phyloP scores from a whole-genome alignment of 2,113 vertebrate species.

The Artemisiospiza belli region DNA sequence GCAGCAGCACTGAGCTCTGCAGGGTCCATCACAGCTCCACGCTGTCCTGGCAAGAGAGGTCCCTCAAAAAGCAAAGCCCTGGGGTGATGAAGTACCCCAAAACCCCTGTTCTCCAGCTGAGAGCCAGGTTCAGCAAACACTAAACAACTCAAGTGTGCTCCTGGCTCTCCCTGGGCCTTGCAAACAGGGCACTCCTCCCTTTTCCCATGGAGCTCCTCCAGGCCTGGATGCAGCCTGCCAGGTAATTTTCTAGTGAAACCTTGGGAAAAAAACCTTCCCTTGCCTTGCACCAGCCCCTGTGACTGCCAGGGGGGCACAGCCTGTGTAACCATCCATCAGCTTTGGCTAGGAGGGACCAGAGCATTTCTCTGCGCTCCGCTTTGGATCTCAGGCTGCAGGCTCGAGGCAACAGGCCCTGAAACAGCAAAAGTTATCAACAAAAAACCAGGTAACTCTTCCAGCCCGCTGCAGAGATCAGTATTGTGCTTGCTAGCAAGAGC shows the following conservation, averaged over 20 bases:
- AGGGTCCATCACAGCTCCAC: background rate
- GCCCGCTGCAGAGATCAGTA: background rate
- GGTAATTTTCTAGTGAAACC: background rate
- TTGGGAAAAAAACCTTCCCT: background rate
- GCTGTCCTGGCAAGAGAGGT: background rate
- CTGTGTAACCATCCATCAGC: background rate
- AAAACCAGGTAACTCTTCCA: background rate
- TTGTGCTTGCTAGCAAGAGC: conserved; percentile 20
- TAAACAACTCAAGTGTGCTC: background rate
- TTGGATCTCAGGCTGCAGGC: background rate
- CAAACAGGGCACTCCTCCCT: background rate
- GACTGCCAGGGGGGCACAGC: background rate
- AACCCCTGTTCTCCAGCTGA: background rate
- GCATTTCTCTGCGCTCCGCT: background rate
- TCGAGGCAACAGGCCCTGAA: background rate
- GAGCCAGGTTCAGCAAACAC: background rate
- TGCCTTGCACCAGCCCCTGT: background rate
- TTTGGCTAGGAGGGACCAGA: background rate
- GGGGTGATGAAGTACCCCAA: background rate
- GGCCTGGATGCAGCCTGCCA: background rate
- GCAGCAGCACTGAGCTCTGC: background rate
- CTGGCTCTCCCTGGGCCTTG: background rate
- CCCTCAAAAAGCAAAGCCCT: background rate
- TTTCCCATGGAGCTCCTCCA: background rate
- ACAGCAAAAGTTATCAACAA: background rate